Conservation (phyloP, 2,113 vertebrate species). For the Lethenteron camtschaticum region DNA sequence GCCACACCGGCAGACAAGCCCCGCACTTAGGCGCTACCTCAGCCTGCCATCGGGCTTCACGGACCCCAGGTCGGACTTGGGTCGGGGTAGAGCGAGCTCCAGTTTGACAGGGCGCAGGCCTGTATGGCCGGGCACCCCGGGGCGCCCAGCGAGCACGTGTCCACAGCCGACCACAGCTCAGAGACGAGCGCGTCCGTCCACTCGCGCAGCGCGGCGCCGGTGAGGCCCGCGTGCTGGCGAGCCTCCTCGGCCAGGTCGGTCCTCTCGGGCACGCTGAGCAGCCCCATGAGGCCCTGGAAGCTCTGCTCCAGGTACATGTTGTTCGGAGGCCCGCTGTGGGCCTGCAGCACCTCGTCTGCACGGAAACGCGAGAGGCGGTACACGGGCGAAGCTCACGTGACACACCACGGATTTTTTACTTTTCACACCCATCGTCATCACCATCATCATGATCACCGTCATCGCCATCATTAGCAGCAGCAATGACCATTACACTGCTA, state of each 20-base stretch:
- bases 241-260: slow-evolving; percentile 48
- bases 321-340: slow-evolving; percentile 56
- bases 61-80: slow-evolving; percentile 59
- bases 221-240: slow-evolving; percentile 37
- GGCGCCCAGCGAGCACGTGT: slow-evolving; percentile 43
- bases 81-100: slow-evolving; percentile 85
- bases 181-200: slow-evolving; percentile 64
- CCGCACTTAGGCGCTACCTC: slow-evolving; percentile 54
- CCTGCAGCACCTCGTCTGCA: slow-evolving; percentile 53
- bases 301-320: slow-evolving; percentile 98
- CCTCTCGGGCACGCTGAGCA: slow-evolving; percentile 59
- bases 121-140: slow-evolving; percentile 63
- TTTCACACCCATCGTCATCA: too few species aligned
- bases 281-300: slow-evolving; percentile 76
- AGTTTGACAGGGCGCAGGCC: slow-evolving; percentile 55
- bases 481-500: too few species aligned
- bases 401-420: background rate
- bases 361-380: slow-evolving; percentile 10
- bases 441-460: too few species aligned
- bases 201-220: slow-evolving; percentile 37
- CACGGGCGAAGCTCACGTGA: background rate
- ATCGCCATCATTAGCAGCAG: too few species aligned
- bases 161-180: slow-evolving; percentile 53
- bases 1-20: background rate
- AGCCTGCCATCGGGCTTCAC: slow-evolving; percentile 53